phyloP scores from a whole-genome alignment of 2,113 vertebrate genomes.

The Larimichthys polyactis region DNA sequence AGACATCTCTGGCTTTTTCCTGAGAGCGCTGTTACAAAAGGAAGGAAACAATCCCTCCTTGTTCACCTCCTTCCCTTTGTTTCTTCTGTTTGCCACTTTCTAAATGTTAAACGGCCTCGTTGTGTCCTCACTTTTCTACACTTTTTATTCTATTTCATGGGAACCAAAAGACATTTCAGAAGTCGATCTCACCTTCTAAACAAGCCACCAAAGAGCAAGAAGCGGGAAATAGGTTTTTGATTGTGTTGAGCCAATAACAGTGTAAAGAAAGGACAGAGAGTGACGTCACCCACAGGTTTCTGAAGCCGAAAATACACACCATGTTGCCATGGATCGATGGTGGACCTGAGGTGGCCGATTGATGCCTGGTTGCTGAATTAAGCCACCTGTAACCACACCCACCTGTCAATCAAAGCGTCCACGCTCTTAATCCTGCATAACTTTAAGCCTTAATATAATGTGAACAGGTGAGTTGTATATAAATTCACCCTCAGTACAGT shows the following conservation, averaged over 20 bases:
- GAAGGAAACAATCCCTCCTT: slow-evolving; percentile 35
- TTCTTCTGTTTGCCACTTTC: neutral
- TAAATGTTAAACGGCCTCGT: neutral
- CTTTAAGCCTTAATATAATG: too few species aligned
- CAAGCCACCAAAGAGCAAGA: neutral
- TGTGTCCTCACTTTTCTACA: neutral
- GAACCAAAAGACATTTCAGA: neutral
- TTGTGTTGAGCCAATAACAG: neutral
- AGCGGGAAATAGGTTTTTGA: neutral
- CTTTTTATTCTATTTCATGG: neutral
- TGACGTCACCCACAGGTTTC: too few species aligned
- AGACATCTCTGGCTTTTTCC: slow-evolving; percentile 28
- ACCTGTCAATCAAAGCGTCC: too few species aligned
- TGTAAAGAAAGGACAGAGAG: too few species aligned
- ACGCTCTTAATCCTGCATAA: too few species aligned
- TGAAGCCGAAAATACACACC: too few species aligned
- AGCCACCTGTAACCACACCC: too few species aligned
- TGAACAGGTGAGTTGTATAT: too few species aligned
- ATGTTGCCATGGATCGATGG: too few species aligned
- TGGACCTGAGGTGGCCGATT: too few species aligned
- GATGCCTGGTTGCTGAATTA: too few species aligned
- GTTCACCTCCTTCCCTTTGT: slow-evolving; percentile 18
- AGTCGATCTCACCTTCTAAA: neutral
- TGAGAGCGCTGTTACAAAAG: slow-evolving; percentile 31
- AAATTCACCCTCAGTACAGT: too few species aligned